Evolutionary conservation across 1,140 invertebrate genomes (phyloP), one percentile per base, ranked within the genome.

Genomic region (Cotesia vestalis): DNA sequence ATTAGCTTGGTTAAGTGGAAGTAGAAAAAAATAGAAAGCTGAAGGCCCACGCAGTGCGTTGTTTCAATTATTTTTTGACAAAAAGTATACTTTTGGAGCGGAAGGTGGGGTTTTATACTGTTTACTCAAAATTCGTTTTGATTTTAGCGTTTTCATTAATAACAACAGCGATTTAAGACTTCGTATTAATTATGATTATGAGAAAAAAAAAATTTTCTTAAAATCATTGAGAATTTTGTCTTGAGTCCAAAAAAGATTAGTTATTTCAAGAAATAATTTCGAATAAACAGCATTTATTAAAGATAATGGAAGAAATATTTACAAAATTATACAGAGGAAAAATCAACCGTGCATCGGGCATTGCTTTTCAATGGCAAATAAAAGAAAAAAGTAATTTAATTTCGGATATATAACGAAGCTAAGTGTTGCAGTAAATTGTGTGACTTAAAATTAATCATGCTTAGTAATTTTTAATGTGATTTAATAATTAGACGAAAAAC

Each of bases 1-100:
- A 5, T 59, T 53, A 4, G 9, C 5, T n/a, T 55, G 14, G 9
- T 9, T 8, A 5, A 38, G 34, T 20, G 52, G 60, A 11, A 46
- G 20, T 53, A 14, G 3, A 59, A 35, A 17, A 52, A 36, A 53
- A 27, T 36, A 36, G 27, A 69, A 83, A 87, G 76, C 78, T 85
- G 84, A 86, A 87, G 81, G 85, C 85, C 79, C 84, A 83, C 78
- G 75, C 67, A 85, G 85, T 86, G 84, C 84, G 78, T 83, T 80
- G 73, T 20, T 70, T 81, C 78, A 75, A 69, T 77, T 78, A 66
- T 66, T 52, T 61, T 67, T 64, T 67, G 36, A 57, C 62, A 60
- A 60, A 60, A 60, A 63, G 59, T 69, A 76, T 75, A 73, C 78
- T 73, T 75, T 78, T 69, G 75, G 84, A 79, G 75, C 84, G 81